Conservation (phyloP, 2,797 vertebrate species). For the Rhynchonycteris naso region DNA sequence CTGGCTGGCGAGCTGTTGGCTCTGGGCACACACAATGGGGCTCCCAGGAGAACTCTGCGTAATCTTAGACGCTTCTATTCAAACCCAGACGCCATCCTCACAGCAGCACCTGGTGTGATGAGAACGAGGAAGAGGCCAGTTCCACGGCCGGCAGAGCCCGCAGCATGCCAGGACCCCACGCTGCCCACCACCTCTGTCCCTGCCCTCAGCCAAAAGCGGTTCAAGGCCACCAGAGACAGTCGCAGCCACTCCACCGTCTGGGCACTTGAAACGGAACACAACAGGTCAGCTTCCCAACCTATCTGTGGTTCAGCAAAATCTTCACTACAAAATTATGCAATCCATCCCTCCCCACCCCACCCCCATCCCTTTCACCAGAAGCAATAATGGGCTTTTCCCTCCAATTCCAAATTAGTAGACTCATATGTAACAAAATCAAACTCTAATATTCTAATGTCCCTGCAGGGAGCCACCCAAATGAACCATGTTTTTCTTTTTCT, state of each 20-base stretch:
- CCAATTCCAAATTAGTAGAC: background rate
- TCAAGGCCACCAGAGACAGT: background rate
- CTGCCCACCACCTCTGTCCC: background rate
- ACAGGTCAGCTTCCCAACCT: background rate
- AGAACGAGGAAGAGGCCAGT: background rate
- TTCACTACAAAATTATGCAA: background rate
- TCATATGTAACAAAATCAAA: background rate
- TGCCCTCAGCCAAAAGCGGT: background rate
- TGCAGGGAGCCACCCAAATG: background rate
- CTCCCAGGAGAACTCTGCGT: background rate
- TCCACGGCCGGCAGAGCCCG: background rate
- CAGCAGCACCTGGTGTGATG: fast-evolving
- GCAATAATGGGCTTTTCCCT: fast-evolving
- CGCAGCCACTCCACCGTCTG: background rate
- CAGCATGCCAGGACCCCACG: fast-evolving
- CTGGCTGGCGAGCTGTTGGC: background rate
- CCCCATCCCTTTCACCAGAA: background rate
- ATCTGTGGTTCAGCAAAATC: background rate
- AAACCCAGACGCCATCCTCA: background rate
- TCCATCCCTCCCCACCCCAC: background rate
- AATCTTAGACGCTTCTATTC: background rate
- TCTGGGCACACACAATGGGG: conserved; percentile 5
- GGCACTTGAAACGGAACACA: background rate
- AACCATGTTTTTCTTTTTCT: background rate
- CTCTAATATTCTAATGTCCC: background rate